Percentiles rank a stretch among this genome's conserved stretches.
Conservation (phyloP, 2,888 invertebrate genomes). For the Scelioninae gen. 2 region DNA sequence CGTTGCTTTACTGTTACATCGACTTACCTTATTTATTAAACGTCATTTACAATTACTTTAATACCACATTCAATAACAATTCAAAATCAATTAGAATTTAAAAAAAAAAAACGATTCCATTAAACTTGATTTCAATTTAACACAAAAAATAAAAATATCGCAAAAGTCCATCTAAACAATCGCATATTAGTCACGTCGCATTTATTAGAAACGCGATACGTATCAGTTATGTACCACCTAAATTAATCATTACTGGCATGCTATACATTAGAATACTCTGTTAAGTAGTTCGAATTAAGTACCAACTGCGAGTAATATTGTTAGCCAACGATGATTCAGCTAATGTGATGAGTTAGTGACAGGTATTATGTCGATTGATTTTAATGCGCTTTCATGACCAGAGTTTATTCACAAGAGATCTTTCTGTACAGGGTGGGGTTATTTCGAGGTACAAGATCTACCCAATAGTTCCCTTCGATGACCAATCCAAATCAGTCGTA, state of each 20-base stretch:
- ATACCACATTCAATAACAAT: no score
- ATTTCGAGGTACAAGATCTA: no score
- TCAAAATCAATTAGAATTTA: slow-evolving; percentile 10
- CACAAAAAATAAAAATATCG: slow-evolving; percentile 24
- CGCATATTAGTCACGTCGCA: slow-evolving; percentile 57
- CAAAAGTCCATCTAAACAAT: slow-evolving; percentile 53
- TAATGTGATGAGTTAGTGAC: slow-evolving; percentile 58
- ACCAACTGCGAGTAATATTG: slow-evolving; percentile 55
- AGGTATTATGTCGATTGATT: slow-evolving; percentile 51
- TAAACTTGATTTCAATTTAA: no score
- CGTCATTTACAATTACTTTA: no score
- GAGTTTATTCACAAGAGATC: slow-evolving; percentile 19
- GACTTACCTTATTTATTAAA: slow-evolving; percentile 29
- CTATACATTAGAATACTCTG: slow-evolving; percentile 52
- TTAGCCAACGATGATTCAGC: slow-evolving; percentile 58
- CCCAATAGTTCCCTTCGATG: background rate
- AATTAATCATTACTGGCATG: slow-evolving; percentile 56
- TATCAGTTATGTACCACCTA: slow-evolving; percentile 39
- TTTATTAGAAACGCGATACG: slow-evolving; percentile 29
- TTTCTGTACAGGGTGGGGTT: no score
- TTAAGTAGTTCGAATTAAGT: slow-evolving; percentile 54
- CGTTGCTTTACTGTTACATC: background rate
- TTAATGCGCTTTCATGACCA: slow-evolving; percentile 27
- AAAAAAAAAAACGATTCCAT: slow-evolving; percentile 8
- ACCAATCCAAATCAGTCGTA: background rate